Evolutionary conservation across 2,888 invertebrate species (phyloP).

Genomic region (Desoria tigrina): DNA sequence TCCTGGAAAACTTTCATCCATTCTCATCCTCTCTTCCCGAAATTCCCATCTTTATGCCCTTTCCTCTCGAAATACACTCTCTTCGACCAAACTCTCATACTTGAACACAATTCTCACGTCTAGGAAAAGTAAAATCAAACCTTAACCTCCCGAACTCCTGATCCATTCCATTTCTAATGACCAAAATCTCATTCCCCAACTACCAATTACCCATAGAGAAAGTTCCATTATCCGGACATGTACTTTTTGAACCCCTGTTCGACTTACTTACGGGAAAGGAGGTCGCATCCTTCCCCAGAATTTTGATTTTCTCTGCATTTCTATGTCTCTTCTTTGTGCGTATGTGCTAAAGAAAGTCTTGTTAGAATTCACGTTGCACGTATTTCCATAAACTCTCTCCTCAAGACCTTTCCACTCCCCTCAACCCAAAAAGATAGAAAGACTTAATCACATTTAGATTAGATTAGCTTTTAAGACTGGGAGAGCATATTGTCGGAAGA

Average conservation of each 20-base stretch:
- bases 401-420: too few relatives aligned
- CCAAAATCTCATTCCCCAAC: conserved; percentile 41
- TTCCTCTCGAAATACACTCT: background rate
- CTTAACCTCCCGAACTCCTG: conserved; percentile 9
- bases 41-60: background rate
- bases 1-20: background rate
- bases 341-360: conserved; percentile 2
- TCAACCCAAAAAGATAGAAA: conserved; percentile 10
- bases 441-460: conserved; percentile 39
- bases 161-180: conserved; percentile 42
- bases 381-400: too few relatives aligned
- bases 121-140: conserved; percentile 36
- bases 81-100: conserved; percentile 3
- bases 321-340: conserved; percentile 14
- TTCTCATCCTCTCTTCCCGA: conserved; percentile 9
- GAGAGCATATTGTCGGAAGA: too few relatives aligned
- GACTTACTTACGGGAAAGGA: background rate
- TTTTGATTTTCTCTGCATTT: conserved; percentile 4
- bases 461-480: conserved; percentile 24
- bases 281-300: background rate
- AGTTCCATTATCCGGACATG: too few relatives aligned
- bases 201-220: conserved; percentile 26
- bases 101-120: too few relatives aligned
- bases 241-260: too few relatives aligned
- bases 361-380: too few relatives aligned